These are phyloP conservation scores for Pseudococcus viburni DNA, from an alignment of 2,888 invertebrate species.

Conservation along the genomic window DNA sequence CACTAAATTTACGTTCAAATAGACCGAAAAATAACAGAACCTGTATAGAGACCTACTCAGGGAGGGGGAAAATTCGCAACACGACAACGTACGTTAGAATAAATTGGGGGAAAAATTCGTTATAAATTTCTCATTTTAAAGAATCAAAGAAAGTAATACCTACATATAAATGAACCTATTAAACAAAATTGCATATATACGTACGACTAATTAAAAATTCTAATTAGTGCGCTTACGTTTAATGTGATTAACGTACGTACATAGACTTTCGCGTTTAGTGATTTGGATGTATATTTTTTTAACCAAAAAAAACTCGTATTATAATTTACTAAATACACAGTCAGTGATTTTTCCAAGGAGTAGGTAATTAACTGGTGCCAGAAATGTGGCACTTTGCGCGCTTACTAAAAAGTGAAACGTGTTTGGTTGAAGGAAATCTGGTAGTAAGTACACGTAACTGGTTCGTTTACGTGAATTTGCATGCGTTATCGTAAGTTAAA, in stretches of 20 bases:
- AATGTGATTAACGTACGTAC: neutral
- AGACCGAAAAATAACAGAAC: too few species aligned
- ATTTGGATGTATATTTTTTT: neutral
- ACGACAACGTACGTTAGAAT: neutral
- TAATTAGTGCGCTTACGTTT: slow-evolving; percentile 4
- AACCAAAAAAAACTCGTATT: neutral
- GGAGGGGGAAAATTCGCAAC: neutral
- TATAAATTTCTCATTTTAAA: neutral
- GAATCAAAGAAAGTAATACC: slow-evolving; percentile 11
- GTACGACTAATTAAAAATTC: slow-evolving; percentile 15
- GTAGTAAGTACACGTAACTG: slow-evolving; percentile 34
- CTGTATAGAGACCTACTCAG: neutral
- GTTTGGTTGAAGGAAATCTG: slow-evolving; percentile 61
- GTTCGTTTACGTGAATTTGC: slow-evolving; percentile 46
- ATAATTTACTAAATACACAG: slow-evolving; percentile 6
- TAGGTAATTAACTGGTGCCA: slow-evolving; percentile 55
- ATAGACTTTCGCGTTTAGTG: slow-evolving; percentile 15
- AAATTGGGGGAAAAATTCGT: neutral
- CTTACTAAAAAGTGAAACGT: slow-evolving; percentile 54
- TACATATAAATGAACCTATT: slow-evolving; percentile 12
- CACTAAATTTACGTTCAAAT: too few species aligned
- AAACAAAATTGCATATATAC: slow-evolving; percentile 10
- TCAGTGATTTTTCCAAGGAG: slow-evolving; percentile 53
- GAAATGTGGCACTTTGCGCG: slow-evolving; percentile 23
- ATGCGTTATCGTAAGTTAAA: neutral